Base-by-base conservation (phyloP, 2,113 vertebrate genomes). In the Lampris incognitus region DNA sequence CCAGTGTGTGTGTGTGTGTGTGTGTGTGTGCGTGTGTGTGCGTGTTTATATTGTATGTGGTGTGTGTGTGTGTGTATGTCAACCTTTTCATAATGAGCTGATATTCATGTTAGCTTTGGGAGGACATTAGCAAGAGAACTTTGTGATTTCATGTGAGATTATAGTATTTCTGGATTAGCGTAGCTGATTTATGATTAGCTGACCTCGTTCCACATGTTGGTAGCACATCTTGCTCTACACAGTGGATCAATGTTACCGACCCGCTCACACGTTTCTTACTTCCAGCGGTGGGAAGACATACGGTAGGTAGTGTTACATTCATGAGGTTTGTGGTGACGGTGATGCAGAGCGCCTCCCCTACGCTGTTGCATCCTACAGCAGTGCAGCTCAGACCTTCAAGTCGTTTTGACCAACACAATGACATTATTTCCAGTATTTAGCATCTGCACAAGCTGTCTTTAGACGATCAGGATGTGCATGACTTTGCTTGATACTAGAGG, bases 1-100 rank as follows among this genome's bases (percentile, higher is more conserved):
- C 48, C 4, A 9, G 48, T 49, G 48, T 49, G 48, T 49, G 48
- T 74, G 3, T 49, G 59, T 65, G 54, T 52, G 55, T 40, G 66
- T 69, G 40, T 39, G n/a, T 50, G 24, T 9, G n/a, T 24, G 55
- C 5, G 13, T 36, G 24, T 24, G 13, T 24, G 55, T 24, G 55
- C 5, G 55, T 24, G 24, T 24, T 24, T 24, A 24, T 24, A 24
- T 24, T 24, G 24, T 24, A 13, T 44, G 51, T 57, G 24, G n/a
- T n/a, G 61, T 71, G 40, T 66, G 58, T 65, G 24, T 24, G 24
- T 24, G 24, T 24, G 24, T 24, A 24, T 24, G 24, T 24, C 24
- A 24, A 24, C 24, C 24, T 24, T 24, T 24, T 36, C 44, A 46
- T 46, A 46, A 5, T 7, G 4, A 46, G 4, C 7, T 46, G 4